Conservation (phyloP, 2,797 vertebrate species). For the Enteromius afrohamiltoni region DNA sequence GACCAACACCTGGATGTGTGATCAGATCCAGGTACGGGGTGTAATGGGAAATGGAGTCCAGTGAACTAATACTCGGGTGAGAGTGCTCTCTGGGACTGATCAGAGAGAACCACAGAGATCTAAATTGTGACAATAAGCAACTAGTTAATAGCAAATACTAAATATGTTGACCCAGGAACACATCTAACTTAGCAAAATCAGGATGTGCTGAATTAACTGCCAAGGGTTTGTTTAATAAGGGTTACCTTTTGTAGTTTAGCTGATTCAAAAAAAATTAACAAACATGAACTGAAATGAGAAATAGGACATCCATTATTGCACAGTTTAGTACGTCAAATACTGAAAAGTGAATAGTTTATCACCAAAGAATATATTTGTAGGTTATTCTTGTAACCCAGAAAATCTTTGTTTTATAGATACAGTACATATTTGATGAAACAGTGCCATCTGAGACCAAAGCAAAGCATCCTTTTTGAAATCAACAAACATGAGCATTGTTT, state of each 20-base stretch:
- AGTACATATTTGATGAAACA: constrained; percentile 42
- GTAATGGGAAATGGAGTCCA: no score
- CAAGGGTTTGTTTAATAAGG: not conserved
- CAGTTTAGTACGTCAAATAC: constrained; percentile 70
- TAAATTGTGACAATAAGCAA: no score
- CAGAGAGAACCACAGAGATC: no score
- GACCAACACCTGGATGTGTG: no score
- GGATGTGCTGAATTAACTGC: no score
- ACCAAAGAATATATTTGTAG: constrained; percentile 61
- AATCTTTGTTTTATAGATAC: constrained; percentile 38
- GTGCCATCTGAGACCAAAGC: constrained; percentile 33
- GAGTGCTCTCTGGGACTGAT: no score
- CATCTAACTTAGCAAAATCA: no score
- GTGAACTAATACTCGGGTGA: no score
- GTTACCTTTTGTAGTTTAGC: not conserved
- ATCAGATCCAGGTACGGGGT: no score
- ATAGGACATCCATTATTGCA: constrained; percentile 70
- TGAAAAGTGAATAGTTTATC: constrained; percentile 77
- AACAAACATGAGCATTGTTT: constrained; percentile 40
- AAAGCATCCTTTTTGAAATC: constrained; percentile 37
- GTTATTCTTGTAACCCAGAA: constrained; percentile 43
- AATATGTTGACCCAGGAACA: no score
- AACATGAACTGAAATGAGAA: constrained; percentile 56
- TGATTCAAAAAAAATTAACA: not conserved
- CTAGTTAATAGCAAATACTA: not conserved